These are phyloP conservation scores for Drosophila yakuba DNA, from an alignment of 1,140 invertebrate species.

Conservation along the genomic window DNA sequence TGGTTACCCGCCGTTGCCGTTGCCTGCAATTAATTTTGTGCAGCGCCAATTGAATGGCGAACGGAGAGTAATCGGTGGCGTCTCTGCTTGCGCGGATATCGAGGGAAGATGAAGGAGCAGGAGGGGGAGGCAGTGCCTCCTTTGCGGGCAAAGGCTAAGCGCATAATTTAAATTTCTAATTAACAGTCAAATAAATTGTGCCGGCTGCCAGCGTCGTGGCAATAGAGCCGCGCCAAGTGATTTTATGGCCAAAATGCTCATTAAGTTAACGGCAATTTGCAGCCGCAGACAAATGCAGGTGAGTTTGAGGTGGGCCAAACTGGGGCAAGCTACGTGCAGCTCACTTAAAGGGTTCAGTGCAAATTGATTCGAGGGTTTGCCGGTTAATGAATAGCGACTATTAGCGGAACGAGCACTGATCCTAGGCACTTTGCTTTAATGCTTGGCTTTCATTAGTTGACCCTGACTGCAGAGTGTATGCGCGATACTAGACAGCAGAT, in stretches of 20 bases:
- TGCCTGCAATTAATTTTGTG: constrained; percentile 76
- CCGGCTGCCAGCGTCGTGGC: constrained; percentile 64
- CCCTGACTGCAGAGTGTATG: constrained; percentile 18
- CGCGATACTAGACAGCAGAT: constrained; percentile 4
- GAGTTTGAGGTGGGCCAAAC: background rate
- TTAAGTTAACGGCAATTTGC: constrained; percentile 77
- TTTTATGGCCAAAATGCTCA: constrained; percentile 77
- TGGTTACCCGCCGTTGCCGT: constrained; percentile 13
- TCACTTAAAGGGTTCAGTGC: constrained; percentile 9
- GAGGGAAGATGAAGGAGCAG: background rate
- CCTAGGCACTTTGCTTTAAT: background rate
- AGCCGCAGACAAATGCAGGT: constrained; percentile 64
- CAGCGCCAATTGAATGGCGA: constrained; percentile 71
- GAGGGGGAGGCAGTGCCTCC: constrained; percentile 7
- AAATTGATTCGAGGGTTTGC: constrained; percentile 8
- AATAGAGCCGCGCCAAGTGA: constrained; percentile 71
- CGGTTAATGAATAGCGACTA: constrained; percentile 14
- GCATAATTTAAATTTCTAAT: constrained; percentile 82
- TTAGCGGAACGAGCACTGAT: constrained; percentile 9
- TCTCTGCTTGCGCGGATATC: background rate
- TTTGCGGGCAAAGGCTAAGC: constrained; percentile 64
- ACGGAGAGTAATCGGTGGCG: constrained; percentile 10
- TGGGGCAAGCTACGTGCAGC: constrained; percentile 8
- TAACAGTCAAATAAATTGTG: constrained; percentile 82
- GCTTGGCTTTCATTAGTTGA: background rate